A percentile compares a stretch with the other conserved stretches of the same genome.
Conservation (phyloP, 1,140 invertebrate species). For the Heterodera schachtii region DNA sequence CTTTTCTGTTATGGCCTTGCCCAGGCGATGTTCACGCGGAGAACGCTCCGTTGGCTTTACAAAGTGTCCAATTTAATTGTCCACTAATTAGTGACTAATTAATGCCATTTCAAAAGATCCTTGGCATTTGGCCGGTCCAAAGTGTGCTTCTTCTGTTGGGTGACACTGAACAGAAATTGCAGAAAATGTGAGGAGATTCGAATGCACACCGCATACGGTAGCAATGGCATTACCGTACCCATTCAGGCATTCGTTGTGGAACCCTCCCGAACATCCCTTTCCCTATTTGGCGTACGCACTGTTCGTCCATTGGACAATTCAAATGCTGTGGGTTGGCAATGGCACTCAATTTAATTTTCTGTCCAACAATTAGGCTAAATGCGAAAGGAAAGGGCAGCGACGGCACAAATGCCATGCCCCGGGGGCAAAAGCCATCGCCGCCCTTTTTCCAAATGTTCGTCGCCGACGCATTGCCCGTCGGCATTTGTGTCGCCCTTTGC, state of each 20-base stretch:
- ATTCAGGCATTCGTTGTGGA: slow-evolving; percentile 12
- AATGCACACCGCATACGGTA: neutral
- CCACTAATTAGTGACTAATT: neutral
- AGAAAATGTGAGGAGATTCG: neutral
- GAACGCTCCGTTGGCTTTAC: neutral
- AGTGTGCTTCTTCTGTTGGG: neutral
- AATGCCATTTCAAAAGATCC: neutral
- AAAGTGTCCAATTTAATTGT: neutral
- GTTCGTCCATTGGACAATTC: neutral
- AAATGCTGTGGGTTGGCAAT: neutral
- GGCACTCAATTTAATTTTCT: too few species aligned
- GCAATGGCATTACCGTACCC: neutral
- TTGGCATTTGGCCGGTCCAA: neutral
- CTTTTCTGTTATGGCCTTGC: neutral
- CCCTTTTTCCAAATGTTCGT: neutral
- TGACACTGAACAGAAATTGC: slow-evolving; percentile 1
- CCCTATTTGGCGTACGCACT: slow-evolving; percentile 6
- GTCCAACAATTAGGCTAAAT: neutral
- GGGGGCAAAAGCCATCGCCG: neutral
- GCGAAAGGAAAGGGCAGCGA: neutral
- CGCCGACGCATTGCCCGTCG: neutral
- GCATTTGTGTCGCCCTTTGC: neutral
- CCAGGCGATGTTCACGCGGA: neutral
- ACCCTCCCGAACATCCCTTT: slow-evolving; percentile 6
- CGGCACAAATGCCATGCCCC: neutral